A percentile compares a stretch with the other conserved stretches of the same genome.
These are phyloP conservation scores for Drosophila infuscata DNA, from an alignment of 2,888 invertebrate species.

Conservation along the genomic window DNA sequence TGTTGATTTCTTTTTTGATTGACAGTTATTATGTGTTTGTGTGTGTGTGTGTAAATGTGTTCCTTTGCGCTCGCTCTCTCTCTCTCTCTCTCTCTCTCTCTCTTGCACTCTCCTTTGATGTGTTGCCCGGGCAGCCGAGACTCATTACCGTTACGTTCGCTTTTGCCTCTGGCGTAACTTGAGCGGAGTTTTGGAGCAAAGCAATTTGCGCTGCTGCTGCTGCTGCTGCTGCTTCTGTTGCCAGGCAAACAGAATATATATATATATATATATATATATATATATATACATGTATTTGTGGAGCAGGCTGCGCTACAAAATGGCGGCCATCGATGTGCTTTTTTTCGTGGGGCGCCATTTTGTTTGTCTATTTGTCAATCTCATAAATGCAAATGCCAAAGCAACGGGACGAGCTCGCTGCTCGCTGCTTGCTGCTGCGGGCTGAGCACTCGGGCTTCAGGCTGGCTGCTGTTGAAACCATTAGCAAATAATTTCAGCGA, in stretches of 20 bases:
- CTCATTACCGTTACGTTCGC: conserved; percentile 54
- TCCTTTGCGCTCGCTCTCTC: conserved; percentile 4
- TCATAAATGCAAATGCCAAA: conserved; percentile 73
- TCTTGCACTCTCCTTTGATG: neutral
- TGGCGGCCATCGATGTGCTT: conserved; percentile 64
- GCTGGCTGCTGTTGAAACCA: conserved; percentile 63
- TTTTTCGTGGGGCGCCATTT: conserved; percentile 60
- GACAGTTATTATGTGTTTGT: conserved; percentile 61
- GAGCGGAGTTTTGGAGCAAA: conserved; percentile 70
- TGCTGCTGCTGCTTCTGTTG: conserved; percentile 49
- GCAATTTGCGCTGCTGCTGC: conserved; percentile 67
- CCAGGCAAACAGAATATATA: conserved; percentile 54
- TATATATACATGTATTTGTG: conserved; percentile 11
- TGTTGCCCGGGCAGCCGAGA: conserved; percentile 57
- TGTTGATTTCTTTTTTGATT: conserved; percentile 70
- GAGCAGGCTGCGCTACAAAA: conserved; percentile 53
- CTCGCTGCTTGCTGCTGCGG: conserved; percentile 28
- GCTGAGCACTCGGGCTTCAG: conserved; percentile 24
- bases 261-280: neutral
- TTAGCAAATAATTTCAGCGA: conserved; percentile 80
- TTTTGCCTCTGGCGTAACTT: conserved; percentile 50
- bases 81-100: neutral
- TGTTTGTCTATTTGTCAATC: conserved; percentile 76
- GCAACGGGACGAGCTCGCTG: conserved; percentile 30
- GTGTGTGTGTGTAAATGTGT: neutral